Evolutionary conservation across 2,888 invertebrate species (phyloP), one percentile per base, ranked within the genome.

Genomic region (Microdon myrmicae): DNA sequence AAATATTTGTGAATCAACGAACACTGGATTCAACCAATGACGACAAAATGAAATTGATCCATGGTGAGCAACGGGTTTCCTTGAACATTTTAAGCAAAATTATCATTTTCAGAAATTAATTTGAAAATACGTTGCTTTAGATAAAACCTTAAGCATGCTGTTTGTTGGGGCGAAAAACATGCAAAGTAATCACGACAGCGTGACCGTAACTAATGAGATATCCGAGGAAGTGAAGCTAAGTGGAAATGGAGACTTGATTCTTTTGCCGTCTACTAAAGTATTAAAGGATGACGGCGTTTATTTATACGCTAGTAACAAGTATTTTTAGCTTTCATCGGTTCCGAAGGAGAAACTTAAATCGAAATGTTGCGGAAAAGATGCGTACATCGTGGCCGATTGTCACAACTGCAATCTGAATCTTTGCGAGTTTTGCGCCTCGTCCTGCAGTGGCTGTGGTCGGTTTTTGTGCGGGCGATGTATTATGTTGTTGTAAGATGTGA

Each of bases 391-490:
- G 1, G 51, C 47, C 4, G 68, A 69, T 22, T 71, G 70, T 39
- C 34, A 54, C 8, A 71, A 71, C 48, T 71, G 70, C 28, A 69
- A 70, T 44, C 45, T 71, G 17, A 41, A 43, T 13, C 26, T 71
- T 2, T 71, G 70, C 43, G 70, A 71, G 55, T 64, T 53, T 48
- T 71, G 70, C 38, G 69, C 67, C 1, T 68, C 60, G n/a, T 68
- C 67, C 8, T 71, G 70, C 34, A 29, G 32, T 8, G 51, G 55
- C 2, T 71, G 70, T 29, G 54, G 67, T 0, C 29, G 41, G 29
- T 61, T 68, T 13, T 19, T 71, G 2, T 71, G 70, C 22, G 37
- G 29, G 2, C 56, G 58, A 13, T 71, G 70, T 20, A 67, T 71
- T 41, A 48, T 55, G 31, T 28, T 71, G n/a, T 71, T 71, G 70